Percentiles rank a stretch among this genome's conserved stretches.
Conservation (phyloP, 2,888 invertebrate genomes). For the Harpalus rubripes region DNA sequence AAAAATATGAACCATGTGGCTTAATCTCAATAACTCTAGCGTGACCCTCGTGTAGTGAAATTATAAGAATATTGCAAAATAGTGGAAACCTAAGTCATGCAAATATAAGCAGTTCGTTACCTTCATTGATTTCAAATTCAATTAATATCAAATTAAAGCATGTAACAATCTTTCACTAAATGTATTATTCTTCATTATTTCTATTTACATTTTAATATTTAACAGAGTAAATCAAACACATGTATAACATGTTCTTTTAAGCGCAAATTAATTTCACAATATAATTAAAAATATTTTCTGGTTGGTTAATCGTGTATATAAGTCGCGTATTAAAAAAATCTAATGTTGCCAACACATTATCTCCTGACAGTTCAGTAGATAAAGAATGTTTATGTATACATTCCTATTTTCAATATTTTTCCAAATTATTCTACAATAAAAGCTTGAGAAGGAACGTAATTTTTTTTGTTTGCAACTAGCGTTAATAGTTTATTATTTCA, state of each 20-base stretch:
- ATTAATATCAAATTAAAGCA: slow-evolving; percentile 7
- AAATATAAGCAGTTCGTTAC: not conserved
- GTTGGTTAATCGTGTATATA: not conserved
- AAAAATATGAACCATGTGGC: too few species aligned
- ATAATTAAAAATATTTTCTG: slow-evolving; percentile 1
- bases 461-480: too few species aligned
- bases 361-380: not conserved
- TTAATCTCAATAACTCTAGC: too few species aligned
- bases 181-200: slow-evolving; percentile 1
- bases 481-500: too few species aligned
- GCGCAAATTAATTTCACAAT: not conserved
- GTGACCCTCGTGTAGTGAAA: too few species aligned
- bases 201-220: not conserved
- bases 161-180: slow-evolving; percentile 5
- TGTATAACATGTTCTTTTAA: slow-evolving; percentile 3
- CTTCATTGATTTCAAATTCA: not conserved
- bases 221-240: slow-evolving; percentile 6
- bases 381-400: not conserved
- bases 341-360: too few species aligned
- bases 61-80: not conserved
- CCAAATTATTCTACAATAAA: too few species aligned
- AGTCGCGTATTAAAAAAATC: not conserved
- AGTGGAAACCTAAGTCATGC: not conserved
- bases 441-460: too few species aligned
- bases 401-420: too few species aligned